Base-by-base conservation (phyloP, 2,113 vertebrate species). In the Hemibagrus wyckioides region DNA sequence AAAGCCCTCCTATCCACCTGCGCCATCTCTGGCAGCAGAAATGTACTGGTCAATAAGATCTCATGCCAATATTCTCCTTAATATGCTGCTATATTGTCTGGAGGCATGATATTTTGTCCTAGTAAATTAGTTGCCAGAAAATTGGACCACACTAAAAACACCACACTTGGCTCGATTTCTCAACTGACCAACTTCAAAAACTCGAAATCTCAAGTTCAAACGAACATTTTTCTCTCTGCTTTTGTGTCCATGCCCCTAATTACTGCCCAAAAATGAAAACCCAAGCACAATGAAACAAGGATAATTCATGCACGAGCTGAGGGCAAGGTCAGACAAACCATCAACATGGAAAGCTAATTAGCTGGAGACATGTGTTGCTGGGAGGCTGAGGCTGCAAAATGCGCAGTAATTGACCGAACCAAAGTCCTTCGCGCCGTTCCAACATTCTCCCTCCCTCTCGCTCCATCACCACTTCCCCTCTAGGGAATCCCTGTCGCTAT, bases 261-360 rank as follows among this genome's bases (percentile, higher is more conserved):
- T 88, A 85, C 83, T 48, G 10, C 61, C 28, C 36, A 52, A n/a
- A 75, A 33, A 63, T 67, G 50, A 82, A 85, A 73, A 82, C 21
- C 39, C 10, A 88, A 61, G 75, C 73, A 80, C 80, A 30, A 63
- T 17, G n/a, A 73, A 87, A 85, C 63, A 88, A 80, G 80, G 73
- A 88, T 80, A 80, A 87, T 86, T 88, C 54, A 88, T 89, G 84
- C 71, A 81, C 50, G 30, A 25, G 73, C 80, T 86, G 54, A 69
- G 81, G 77, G 80, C 76, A 85, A 90, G 80, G 87, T 87, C 63
- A 76, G 2, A 61, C 65, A 41, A 88, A 87, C 79, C 65, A 81
- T 85, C 90, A 88, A 81, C 71, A 67, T 82, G 76, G 81, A 85
- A 90, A 79, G 73, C 86, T 89, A 83, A 89, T 90, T 88, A 88